Evolutionary conservation across 2,797 vertebrate genomes (phyloP).

Genomic region (Notoglanidium macrostoma): DNA sequence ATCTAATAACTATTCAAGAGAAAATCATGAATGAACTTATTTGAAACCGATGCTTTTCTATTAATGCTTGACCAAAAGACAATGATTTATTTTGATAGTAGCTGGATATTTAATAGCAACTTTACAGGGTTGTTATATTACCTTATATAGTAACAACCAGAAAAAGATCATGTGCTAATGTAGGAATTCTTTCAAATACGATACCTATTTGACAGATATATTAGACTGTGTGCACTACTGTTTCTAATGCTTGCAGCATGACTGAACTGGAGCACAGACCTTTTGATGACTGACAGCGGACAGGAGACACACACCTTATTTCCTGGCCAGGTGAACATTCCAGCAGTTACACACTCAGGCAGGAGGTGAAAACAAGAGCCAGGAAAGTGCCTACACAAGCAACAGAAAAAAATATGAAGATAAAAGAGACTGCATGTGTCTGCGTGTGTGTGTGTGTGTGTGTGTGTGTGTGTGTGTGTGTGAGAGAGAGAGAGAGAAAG

Average conservation of each 20-base stretch:
- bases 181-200: background rate
- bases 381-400: conserved; percentile 15
- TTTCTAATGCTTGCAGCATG: conserved; percentile 31
- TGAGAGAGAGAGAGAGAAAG: background rate
- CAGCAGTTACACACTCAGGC: background rate
- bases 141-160: conserved; percentile 5
- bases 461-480: background rate
- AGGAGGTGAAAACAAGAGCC: conserved; percentile 18
- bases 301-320: conserved; percentile 19
- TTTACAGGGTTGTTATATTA: background rate
- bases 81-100: background rate
- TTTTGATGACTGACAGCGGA: conserved; percentile 28
- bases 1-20: background rate
- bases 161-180: background rate
- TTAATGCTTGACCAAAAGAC: background rate
- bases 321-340: conserved; percentile 41
- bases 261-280: conserved; percentile 37
- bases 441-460: background rate
- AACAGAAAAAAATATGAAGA: conserved; percentile 19
- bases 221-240: conserved; percentile 13
- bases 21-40: background rate
- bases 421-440: background rate
- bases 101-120: background rate
- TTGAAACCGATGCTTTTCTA: background rate
- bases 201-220: conserved; percentile 13